Base-by-base conservation (phyloP, 2,888 invertebrate genomes). In the Microplitis manilae region DNA sequence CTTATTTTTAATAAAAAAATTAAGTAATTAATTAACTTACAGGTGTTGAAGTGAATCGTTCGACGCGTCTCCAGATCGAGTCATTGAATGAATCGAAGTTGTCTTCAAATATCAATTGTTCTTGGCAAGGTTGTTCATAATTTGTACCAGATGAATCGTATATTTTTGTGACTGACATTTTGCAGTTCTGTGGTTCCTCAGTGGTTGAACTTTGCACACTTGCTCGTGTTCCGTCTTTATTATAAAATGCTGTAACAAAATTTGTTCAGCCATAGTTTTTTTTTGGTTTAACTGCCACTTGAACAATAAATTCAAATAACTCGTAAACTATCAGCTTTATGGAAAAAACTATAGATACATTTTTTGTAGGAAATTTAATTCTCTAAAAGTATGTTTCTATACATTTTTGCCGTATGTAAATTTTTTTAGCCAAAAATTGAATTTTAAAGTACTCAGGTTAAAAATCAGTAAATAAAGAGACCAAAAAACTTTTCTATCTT, bases 61-160 rank as follows among this genome's bases (percentile, higher is more conserved):
- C 91, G 82, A 93, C 91, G 13, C 91, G 90, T 6, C 90, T 91
- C 94, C 93, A 94, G 39, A 90, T 88, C n/a, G 90, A 90, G 0
- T 91, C 90, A 78, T 91, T 83, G 0, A 83, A 85, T 5, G 84
- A 83, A 73, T 91, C 90, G 82, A 94, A 94, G 70, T 92, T 91
- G 38, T 94, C 94, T 78, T 92, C 90, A 78, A 95, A 94, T 41
- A 95, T 89, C 50, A 94, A 85, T 81, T 93, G 91, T 0, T 93
- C 93, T 30, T 90, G 89, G 83, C 94, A 94, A 60, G 91, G 86
- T 30, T 89, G 90, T 0, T 90, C 90, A 15, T 87, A 9, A 90
- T 9, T 38, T 79, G 77, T 90, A 85, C 81, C 91, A 90, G 15
- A 73, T 76, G 40, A 62, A 64, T 83, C 81, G 13, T 81, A 80